These are phyloP conservation scores for Steinernema khuongi DNA, from an alignment of 1,140 invertebrate species.

Conservation along the genomic window DNA sequence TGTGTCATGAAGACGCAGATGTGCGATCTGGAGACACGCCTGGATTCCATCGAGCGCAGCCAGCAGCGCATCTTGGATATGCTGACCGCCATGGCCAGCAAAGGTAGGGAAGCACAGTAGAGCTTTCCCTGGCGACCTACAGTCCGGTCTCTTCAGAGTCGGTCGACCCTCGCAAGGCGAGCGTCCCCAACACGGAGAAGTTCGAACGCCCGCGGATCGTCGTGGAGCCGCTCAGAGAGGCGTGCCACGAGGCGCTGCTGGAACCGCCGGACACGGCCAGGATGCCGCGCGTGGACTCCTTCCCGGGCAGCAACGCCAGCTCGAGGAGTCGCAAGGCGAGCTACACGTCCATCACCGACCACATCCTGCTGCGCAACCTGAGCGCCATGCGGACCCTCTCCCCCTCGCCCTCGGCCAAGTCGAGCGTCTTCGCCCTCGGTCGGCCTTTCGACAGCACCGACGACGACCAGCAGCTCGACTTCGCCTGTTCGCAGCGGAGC, in stretches of 20 bases:
- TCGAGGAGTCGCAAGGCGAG: background rate
- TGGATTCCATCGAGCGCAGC: background rate
- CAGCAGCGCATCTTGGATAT: background rate
- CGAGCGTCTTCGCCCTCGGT: background rate
- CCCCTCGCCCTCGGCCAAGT: background rate
- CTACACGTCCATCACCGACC: slow-evolving; percentile 3
- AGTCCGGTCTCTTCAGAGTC: background rate
- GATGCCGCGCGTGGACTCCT: background rate
- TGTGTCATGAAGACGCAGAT: slow-evolving; percentile 7
- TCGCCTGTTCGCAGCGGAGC: background rate
- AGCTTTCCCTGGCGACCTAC: no score
- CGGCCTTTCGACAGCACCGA: background rate
- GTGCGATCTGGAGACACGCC: background rate
- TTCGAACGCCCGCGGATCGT: background rate
- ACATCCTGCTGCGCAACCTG: background rate
- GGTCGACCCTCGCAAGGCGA: background rate
- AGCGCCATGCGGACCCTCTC: background rate
- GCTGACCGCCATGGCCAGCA: background rate
- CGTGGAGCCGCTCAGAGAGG: background rate
- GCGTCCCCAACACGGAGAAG: background rate
- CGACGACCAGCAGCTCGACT: background rate
- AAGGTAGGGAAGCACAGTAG: background rate
- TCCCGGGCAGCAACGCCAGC: background rate
- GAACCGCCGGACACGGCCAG: background rate
- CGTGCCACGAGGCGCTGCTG: background rate